phyloP scores from a whole-genome alignment of 2,113 vertebrate genomes.

The Coptodon bakossiorum region DNA sequence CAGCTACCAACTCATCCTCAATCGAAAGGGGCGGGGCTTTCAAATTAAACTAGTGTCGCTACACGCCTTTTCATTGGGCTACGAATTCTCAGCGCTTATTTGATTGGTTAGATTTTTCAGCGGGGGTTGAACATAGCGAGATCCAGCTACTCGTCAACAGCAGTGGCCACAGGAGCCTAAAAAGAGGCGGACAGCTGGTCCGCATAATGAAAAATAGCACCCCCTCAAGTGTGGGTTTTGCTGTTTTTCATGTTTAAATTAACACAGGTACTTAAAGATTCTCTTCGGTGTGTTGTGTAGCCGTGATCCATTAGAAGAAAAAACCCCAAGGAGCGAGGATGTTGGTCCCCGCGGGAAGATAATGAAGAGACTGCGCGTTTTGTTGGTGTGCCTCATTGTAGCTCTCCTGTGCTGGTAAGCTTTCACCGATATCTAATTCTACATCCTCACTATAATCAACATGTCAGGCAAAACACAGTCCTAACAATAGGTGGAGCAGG shows the following conservation, averaged over 20 bases:
- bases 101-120: constrained; percentile 9
- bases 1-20: constrained; percentile 31
- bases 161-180: constrained; percentile 24
- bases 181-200: not conserved
- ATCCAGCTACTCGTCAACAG: constrained; percentile 7
- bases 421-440: not conserved
- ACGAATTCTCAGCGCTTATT: not conserved
- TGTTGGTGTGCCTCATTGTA: constrained; percentile 75
- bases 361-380: constrained; percentile 78
- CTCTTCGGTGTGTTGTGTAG: not conserved
- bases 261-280: not conserved
- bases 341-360: constrained; percentile 81
- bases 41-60: not conserved
- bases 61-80: constrained; percentile 46
- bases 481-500: not conserved
- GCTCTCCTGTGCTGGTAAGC: constrained; percentile 78
- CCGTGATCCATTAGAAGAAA: constrained; percentile 10
- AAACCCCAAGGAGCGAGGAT: constrained; percentile 74
- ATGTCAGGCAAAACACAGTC: not conserved
- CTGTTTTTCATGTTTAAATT: not conserved
- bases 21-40: not conserved
- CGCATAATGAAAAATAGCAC: constrained; percentile 18
- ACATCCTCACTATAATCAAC: not conserved
- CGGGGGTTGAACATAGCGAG: constrained; percentile 8
- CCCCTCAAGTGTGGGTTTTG: not conserved